Base-by-base conservation (phyloP, 2,888 invertebrate genomes). In the Beris morrisii region DNA sequence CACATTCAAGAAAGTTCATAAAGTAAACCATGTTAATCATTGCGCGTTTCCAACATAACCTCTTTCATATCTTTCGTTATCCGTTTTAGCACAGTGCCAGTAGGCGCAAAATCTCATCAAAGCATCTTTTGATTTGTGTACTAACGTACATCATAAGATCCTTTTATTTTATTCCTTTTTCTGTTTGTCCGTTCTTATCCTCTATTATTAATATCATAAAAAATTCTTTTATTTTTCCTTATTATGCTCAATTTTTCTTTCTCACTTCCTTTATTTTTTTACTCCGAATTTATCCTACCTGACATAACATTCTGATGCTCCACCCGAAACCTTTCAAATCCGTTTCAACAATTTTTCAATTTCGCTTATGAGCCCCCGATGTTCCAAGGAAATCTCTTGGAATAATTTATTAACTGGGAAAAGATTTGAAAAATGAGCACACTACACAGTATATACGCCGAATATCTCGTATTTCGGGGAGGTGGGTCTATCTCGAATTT, bases 271-370 rank as follows among this genome's bases (percentile, higher is more conserved):
- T 22, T 22, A 2, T 38, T 38, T 38, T 38, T 38, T 38, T 3
- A 38, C 15, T 6, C n/a, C 28, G 13, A n/a, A 48, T 59, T 59
- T 38, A 59, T 59, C 59, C 50, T 48, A 48, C 48, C 22, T 45
- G 46, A 22, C 53, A 53, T 9, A 12, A 30, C 53, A 53, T 53
- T 30, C 22, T 11, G 38, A 50, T 22, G 13, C 12, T 44, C 48
- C 7, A 13, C 31, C 32, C 48, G 31, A 61, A 38, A 32, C 61
- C 52, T 52, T 50, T 61, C 52, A 38, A 61, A 61, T 61, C 61
- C 50, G 50, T 61, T 61, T 61, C 52, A 61, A 61, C 61, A 61
- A 61, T 61, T 61, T 61, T 52, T 61, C 61, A 61, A 61, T 61
- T 61, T 61, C 31, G 48, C 61, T 61, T 52, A 52, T 52, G 43